Evolutionary conservation across 2,113 vertebrate genomes (phyloP).

Genomic region (Menidia beryllina): DNA sequence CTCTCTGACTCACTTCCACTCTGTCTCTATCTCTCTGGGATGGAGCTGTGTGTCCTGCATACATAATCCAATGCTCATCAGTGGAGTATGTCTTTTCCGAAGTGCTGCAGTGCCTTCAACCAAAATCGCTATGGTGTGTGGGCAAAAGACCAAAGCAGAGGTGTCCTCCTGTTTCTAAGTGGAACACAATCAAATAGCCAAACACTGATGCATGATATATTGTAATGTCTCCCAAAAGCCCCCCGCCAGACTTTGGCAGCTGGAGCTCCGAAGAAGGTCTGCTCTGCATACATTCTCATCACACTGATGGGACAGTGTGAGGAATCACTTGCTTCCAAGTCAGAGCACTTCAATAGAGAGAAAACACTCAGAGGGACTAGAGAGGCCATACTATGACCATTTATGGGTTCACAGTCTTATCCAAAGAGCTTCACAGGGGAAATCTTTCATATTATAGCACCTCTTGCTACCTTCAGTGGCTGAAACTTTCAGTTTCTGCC

Average conservation of each 20-base stretch:
- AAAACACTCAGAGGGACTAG: conserved; percentile 24
- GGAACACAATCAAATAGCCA: conserved; percentile 9
- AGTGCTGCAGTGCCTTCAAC: conserved; percentile 53
- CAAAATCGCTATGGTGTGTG: neutral
- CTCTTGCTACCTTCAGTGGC: too few relatives aligned
- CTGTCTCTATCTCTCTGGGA: conserved; percentile 23
- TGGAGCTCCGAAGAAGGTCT: conserved; percentile 40
- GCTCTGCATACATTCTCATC: conserved; percentile 18
- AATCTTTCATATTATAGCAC: too few relatives aligned
- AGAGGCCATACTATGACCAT: neutral
- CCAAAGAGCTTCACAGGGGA: too few relatives aligned
- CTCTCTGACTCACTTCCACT: conserved; percentile 45
- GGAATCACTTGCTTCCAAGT: conserved; percentile 25
- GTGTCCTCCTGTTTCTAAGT: conserved; percentile 5
- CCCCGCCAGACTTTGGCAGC: conserved; percentile 45
- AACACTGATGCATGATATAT: conserved; percentile 36
- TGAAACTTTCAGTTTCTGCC: too few relatives aligned
- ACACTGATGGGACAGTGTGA: conserved; percentile 14
- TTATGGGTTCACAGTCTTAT: too few relatives aligned
- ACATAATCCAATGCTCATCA: conserved; percentile 25
- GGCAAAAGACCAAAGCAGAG: conserved; percentile 8
- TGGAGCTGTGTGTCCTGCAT: conserved; percentile 50
- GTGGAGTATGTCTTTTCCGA: conserved; percentile 39
- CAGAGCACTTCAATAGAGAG: conserved; percentile 21
- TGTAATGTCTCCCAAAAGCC: conserved; percentile 48